Conservation (phyloP, 2,113 vertebrate species). For the Atlantisia rogersi region DNA sequence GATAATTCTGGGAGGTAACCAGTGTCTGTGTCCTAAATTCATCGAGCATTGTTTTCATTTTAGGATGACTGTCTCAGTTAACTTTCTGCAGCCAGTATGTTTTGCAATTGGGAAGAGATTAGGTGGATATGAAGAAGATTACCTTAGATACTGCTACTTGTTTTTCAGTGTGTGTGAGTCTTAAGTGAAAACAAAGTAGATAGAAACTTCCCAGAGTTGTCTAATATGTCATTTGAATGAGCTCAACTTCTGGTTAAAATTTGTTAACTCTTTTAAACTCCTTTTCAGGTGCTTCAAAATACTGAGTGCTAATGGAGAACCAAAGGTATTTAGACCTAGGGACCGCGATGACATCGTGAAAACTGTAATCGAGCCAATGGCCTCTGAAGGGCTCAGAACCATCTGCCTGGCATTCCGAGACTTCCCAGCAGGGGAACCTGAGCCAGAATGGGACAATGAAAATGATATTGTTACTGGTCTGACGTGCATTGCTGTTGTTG, state of each 20-base stretch:
- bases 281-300: conserved; percentile 93
- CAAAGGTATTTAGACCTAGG: conserved; percentile 91
- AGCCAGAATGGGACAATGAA: conserved; percentile 98
- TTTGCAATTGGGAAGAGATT: neutral
- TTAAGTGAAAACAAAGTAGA: neutral
- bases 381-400: conserved; percentile 95
- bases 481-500: conserved; percentile 94
- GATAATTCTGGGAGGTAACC: neutral
- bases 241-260: neutral
- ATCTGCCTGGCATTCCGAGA: conserved; percentile 97
- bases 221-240: neutral
- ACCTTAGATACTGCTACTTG: neutral
- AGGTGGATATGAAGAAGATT: neutral
- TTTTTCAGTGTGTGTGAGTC: neutral
- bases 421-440: conserved; percentile 89
- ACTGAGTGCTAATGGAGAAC: conserved; percentile 88
- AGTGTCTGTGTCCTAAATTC: neutral
- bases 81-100: neutral
- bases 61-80: neutral
- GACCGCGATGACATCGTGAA: conserved; percentile 95
- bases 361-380: conserved; percentile 98
- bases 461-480: conserved; percentile 92
- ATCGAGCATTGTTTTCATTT: neutral
- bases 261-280: neutral
- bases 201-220: neutral